phyloP scores from a whole-genome alignment of 2,797 vertebrate genomes.

The Cossypha niveicapilla region DNA sequence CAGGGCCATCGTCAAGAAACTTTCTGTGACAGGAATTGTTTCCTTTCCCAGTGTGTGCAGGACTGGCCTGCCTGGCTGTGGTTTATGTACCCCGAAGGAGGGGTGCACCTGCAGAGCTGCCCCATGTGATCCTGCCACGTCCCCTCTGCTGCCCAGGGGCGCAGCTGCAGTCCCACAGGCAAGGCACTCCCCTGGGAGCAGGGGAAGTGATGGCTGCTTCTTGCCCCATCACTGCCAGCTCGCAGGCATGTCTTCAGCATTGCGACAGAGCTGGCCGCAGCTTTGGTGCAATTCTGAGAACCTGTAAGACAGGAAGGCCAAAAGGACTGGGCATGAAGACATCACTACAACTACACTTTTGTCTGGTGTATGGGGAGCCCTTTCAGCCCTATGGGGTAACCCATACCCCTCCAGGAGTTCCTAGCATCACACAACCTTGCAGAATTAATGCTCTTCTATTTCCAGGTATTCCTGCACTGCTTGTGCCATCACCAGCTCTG shows the following conservation, averaged over 20 bases:
- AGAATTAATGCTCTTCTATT: background rate
- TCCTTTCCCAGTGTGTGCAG: background rate
- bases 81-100: background rate
- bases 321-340: background rate
- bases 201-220: background rate
- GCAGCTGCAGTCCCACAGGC: rapidly evolving
- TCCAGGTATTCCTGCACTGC: background rate
- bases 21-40: background rate
- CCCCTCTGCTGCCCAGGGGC: background rate
- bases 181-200: rapidly evolving
- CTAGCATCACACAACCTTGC: background rate
- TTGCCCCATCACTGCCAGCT: background rate
- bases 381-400: background rate
- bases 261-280: conserved; percentile 13
- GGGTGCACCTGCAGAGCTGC: background rate
- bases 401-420: background rate
- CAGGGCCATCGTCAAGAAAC: background rate
- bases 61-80: background rate
- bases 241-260: background rate
- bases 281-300: background rate
- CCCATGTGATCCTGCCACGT: rapidly evolving
- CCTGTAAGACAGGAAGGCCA: background rate
- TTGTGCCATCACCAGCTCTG: background rate
- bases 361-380: background rate
- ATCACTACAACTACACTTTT: background rate